These are phyloP conservation scores for Oscheius sp. DNA, from an alignment of 1,140 invertebrate species.

Conservation along the genomic window DNA sequence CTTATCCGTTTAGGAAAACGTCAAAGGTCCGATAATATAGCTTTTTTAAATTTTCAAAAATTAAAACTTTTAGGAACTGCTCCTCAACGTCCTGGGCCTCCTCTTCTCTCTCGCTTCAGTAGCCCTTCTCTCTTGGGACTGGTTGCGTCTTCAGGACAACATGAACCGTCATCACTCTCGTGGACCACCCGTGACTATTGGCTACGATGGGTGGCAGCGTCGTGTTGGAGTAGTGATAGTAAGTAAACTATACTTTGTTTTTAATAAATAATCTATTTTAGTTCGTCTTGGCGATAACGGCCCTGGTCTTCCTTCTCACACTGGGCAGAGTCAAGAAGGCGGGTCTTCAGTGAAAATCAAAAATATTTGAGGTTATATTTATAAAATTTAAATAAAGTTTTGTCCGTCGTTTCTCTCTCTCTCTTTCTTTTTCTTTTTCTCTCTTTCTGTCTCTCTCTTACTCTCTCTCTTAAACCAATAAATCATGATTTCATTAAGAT, in stretches of 20 bases:
- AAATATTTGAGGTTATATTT: too few relatives aligned
- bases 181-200: background rate
- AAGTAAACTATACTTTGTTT: background rate
- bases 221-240: background rate
- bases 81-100: background rate
- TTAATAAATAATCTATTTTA: background rate
- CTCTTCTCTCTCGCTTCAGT: background rate
- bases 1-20: too few relatives aligned
- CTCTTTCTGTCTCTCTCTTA: too few relatives aligned
- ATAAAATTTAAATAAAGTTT: too few relatives aligned
- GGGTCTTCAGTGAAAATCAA: background rate
- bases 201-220: background rate
- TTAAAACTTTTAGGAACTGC: background rate
- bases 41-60: too few relatives aligned
- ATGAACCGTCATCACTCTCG: background rate
- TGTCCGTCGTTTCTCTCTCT: too few relatives aligned
- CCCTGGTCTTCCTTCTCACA: background rate
- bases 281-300: background rate
- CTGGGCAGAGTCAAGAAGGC: slow-evolving; percentile 1
- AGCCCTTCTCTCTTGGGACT: background rate
- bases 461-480: too few relatives aligned
- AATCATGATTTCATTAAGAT: too few relatives aligned
- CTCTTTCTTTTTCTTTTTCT: too few relatives aligned
- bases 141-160: background rate
- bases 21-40: too few relatives aligned